Conservation (phyloP, 2,797 vertebrate genomes). For the Enteromius viviparus region DNA sequence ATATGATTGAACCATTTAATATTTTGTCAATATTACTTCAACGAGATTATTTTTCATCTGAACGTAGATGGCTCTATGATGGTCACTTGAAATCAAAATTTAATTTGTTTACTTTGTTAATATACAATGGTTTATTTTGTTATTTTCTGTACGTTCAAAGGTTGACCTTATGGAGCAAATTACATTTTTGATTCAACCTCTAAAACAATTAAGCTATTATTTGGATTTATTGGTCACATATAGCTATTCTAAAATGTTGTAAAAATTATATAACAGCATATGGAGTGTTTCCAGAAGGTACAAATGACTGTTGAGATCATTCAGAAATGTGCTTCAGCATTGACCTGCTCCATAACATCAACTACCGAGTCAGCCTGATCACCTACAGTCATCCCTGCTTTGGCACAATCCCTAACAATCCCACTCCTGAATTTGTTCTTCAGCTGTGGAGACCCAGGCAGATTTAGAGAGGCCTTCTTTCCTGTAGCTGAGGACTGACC, state of each 20-base stretch:
- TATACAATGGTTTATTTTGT: not conserved
- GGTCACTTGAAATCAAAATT: not conserved
- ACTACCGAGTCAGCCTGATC: conserved; percentile 48
- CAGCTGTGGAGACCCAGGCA: conserved; percentile 34
- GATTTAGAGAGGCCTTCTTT: conserved; percentile 57
- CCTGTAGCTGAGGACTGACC: conserved; percentile 55
- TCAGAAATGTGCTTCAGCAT: conserved; percentile 12
- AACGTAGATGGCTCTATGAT: conserved; percentile 13
- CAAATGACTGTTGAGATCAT: conserved; percentile 48
- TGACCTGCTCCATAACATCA: conserved; percentile 54
- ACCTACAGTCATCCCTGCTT: conserved; percentile 52
- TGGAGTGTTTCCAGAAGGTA: conserved; percentile 33
- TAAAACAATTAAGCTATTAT: not conserved
- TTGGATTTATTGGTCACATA: conserved; percentile 25
- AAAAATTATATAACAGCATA: conserved; percentile 23
- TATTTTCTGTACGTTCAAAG: not conserved
- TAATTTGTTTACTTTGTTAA: not conserved
- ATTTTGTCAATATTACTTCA: not conserved
- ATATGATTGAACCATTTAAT: not conserved
- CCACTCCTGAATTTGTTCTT: conserved; percentile 35
- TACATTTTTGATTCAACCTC: not conserved
- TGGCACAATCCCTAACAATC: conserved; percentile 52
- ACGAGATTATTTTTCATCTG: conserved; percentile 8
- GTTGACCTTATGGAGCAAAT: not conserved
- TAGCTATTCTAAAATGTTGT: conserved; percentile 40